phyloP scores from a whole-genome alignment of 1,140 invertebrate genomes.

The Carcinoscorpius rotundicauda region DNA sequence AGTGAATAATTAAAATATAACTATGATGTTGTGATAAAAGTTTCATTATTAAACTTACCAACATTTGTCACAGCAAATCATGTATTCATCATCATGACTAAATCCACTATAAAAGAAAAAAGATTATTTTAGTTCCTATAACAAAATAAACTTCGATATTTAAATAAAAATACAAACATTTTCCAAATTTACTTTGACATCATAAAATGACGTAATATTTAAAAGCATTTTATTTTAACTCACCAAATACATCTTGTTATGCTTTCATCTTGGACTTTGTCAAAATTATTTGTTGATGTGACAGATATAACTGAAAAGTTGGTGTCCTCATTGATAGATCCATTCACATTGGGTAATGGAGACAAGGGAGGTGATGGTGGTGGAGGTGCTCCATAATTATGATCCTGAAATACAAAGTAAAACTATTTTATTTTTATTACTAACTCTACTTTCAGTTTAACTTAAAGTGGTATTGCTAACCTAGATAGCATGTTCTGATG shows the following conservation, averaged over 20 bases:
- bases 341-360: constrained; percentile 30
- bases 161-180: neutral
- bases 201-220: neutral
- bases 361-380: constrained; percentile 45
- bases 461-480: too few relatives aligned
- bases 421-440: too few relatives aligned
- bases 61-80: constrained; percentile 90
- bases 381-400: constrained; percentile 63
- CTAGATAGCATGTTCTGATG: too few relatives aligned
- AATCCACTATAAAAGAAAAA: constrained; percentile 52
- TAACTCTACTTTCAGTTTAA: neutral
- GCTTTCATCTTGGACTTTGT: constrained; percentile 63
- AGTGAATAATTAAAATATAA: constrained; percentile 2
- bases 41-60: constrained; percentile 44
- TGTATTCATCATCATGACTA: constrained; percentile 92
- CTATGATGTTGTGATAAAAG: neutral
- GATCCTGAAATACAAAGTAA: constrained; percentile 50
- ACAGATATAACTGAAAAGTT: constrained; percentile 43
- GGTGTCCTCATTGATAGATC: constrained; percentile 25
- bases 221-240: constrained; percentile 15
- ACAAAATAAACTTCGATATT: neutral
- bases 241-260: constrained; percentile 80
- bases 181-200: too few relatives aligned
- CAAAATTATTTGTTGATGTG: constrained; percentile 62
- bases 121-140: neutral